Base-by-base conservation (phyloP, 2,888 invertebrate species). In the Tanytarsus gracilentus region DNA sequence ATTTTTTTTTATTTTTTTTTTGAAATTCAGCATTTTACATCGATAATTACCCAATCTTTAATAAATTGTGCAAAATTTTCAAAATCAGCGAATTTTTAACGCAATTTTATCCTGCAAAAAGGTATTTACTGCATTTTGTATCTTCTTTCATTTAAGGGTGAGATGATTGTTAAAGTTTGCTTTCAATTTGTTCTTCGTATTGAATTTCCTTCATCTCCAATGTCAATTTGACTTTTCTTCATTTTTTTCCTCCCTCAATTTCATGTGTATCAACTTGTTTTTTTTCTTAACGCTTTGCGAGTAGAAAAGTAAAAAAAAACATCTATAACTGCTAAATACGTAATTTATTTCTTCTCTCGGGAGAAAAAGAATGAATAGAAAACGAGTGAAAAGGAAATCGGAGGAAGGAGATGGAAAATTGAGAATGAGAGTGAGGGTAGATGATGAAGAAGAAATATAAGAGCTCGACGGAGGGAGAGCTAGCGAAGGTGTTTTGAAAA, bases 271-370 rank as follows among this genome's bases (percentile, higher is more conserved):
- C 44, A 44, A 44, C 21, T 11, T 44, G 18, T 11, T 40, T 3
- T 3, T 44, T 44, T 44, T 44, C 11, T 44, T 21, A 11, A 44
- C 44, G n/a, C n/a, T n/a, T n/a, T n/a, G n/a, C n/a, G n/a, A n/a
- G n/a, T n/a, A n/a, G n/a, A n/a, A n/a, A n/a, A 44, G 44, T 23
- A 44, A 44, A 44, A 23, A 44, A 44, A 18, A 9, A 23, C 44
- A 2, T 18, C 18, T 18, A 56, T 56, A 56, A 44, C 56, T 39
- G 55, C 39, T 39, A 56, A 56, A 56, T 56, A 36, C 56, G 53
- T 53, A 53, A 53, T 53, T 53, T 53, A 56, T 56, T 40, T 56
- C 40, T 40, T 56, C 16, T 40, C 26, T 14, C 44, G 33, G 49
- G 26, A 18, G 26, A 49, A 11, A 8, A 39, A 39, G 25, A 39